These are phyloP conservation scores for Epinephelus awoara DNA, from an alignment of 2,797 vertebrate species.

Conservation along the genomic window DNA sequence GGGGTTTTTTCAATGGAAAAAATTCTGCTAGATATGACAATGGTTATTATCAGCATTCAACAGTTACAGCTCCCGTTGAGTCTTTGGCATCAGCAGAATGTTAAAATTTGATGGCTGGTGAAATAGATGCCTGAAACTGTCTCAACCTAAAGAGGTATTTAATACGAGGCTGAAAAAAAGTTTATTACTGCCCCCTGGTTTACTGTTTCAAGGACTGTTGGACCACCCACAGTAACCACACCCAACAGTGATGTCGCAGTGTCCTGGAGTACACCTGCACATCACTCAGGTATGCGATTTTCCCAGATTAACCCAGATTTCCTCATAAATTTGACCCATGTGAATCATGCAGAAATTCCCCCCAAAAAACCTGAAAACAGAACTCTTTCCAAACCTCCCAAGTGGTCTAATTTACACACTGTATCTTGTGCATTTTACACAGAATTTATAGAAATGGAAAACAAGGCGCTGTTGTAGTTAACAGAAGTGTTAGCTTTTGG, in stretches of 20 bases:
- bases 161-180: neutral
- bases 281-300: too few species aligned
- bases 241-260: neutral
- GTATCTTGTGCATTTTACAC: conserved; percentile 1
- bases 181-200: neutral
- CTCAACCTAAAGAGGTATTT: neutral
- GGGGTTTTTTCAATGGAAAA: too few species aligned
- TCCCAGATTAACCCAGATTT: too few species aligned
- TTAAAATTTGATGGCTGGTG: neutral
- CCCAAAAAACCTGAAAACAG: neutral
- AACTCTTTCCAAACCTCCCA: neutral
- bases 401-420: neutral
- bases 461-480: neutral
- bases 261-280: neutral
- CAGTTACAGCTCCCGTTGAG: neutral
- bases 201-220: neutral
- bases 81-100: neutral
- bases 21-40: neutral
- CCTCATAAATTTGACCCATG: too few species aligned
- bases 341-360: too few species aligned
- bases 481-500: neutral
- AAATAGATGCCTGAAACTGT: neutral
- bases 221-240: neutral
- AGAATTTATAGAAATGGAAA: conserved; percentile 10
- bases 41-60: neutral